Conservation (phyloP, 2,888 invertebrate genomes). For the Parascotia fuliginaria region DNA sequence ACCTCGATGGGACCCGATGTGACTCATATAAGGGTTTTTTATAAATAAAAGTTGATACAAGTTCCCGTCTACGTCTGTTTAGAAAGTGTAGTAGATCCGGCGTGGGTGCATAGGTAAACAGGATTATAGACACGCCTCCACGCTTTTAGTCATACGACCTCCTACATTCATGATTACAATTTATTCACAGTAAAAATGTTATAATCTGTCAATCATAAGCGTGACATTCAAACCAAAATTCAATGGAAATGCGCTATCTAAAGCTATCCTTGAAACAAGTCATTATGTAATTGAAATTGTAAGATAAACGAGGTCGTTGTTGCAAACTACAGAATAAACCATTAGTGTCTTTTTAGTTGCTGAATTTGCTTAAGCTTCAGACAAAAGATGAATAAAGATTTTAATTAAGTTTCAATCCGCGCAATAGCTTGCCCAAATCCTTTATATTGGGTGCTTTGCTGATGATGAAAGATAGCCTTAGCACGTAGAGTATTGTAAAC, state of each 20-base stretch:
- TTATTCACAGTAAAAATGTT: constrained; percentile 33
- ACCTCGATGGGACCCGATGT: constrained; percentile 73
- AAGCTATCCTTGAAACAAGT: constrained; percentile 16
- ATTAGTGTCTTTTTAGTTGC: background rate
- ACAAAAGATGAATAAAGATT: constrained; percentile 4
- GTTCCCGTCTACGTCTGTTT: constrained; percentile 62
- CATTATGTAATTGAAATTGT: constrained; percentile 13
- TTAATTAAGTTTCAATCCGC: constrained; percentile 18
- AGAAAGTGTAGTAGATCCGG: constrained; percentile 64
- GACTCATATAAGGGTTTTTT: constrained; percentile 71
- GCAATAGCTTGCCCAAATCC: constrained; percentile 33
- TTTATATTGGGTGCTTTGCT: constrained; percentile 47
- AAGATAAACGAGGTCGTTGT: constrained; percentile 24
- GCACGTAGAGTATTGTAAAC: too few species aligned
- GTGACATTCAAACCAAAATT: constrained; percentile 20
- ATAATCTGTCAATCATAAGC: constrained; percentile 26
- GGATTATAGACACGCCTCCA: constrained; percentile 64
- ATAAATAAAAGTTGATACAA: constrained; percentile 46
- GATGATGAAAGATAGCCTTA: constrained; percentile 47
- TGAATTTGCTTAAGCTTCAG: background rate
- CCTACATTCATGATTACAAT: constrained; percentile 45
- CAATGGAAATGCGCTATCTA: constrained; percentile 21
- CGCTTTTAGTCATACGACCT: constrained; percentile 52
- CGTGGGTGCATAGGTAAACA: constrained; percentile 77
- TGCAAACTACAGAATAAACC: constrained; percentile 9